Evolutionary conservation across 2,113 vertebrate genomes (phyloP).

Genomic region (Poecilia latipinna): DNA sequence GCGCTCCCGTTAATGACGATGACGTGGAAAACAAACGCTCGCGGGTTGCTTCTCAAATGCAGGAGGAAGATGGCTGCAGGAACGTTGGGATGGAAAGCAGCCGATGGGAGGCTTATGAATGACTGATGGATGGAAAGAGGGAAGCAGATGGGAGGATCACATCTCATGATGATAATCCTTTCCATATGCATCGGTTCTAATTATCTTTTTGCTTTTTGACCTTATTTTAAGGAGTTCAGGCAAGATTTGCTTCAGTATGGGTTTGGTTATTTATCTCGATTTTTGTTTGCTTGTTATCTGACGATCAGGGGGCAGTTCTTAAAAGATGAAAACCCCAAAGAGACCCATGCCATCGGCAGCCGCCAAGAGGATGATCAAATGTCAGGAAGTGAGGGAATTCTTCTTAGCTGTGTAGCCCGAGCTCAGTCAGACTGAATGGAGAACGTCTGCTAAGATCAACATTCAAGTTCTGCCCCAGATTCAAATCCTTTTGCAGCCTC

Average conservation of each 20-base stretch:
- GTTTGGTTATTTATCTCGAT: slow-evolving; percentile 37
- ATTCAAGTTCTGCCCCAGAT: not conserved
- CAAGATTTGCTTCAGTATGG: slow-evolving; percentile 61
- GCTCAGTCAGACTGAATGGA: not conserved
- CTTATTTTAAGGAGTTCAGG: slow-evolving; percentile 64
- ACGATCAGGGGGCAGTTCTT: slow-evolving; percentile 17
- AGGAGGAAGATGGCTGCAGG: slow-evolving; percentile 46
- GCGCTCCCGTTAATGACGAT: slow-evolving; percentile 51
- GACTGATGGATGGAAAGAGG: slow-evolving; percentile 61
- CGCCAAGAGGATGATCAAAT: not conserved
- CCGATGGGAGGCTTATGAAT: slow-evolving; percentile 41
- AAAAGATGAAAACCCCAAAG: not conserved
- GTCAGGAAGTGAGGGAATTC: not conserved
- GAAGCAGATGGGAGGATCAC: slow-evolving; percentile 64
- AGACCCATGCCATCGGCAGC: not conserved
- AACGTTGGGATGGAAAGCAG: slow-evolving; percentile 29
- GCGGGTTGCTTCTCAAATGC: slow-evolving; percentile 35
- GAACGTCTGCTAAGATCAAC: not conserved
- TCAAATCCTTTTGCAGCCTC: not conserved
- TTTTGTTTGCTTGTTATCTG: slow-evolving; percentile 24
- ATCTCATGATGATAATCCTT: slow-evolving; percentile 42
- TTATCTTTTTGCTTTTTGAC: slow-evolving; percentile 73
- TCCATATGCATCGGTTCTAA: slow-evolving; percentile 61
- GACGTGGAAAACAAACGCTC: slow-evolving; percentile 35
- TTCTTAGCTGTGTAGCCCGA: not conserved